These are phyloP conservation scores for Pantherophis alleghaniensis DNA, from an alignment of 2,797 vertebrate species.

Conservation along the genomic window DNA sequence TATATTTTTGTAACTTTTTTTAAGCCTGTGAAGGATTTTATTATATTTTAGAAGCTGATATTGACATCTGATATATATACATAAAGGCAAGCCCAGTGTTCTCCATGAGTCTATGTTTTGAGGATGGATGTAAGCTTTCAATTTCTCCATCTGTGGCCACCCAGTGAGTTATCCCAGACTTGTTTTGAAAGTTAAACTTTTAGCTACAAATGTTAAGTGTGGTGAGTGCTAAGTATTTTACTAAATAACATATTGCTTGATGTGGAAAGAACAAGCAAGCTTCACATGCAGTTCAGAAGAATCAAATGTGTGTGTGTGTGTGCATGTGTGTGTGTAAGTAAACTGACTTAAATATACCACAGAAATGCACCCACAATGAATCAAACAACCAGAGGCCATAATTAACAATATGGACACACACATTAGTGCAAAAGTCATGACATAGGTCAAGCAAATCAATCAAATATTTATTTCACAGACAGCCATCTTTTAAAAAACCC, in stretches of 20 bases:
- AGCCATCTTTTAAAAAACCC: neutral
- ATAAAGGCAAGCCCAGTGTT: slow-evolving; percentile 8
- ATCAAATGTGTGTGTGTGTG: neutral
- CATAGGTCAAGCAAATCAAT: neutral
- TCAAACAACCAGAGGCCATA: neutral
- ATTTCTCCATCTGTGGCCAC: neutral
- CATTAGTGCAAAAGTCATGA: neutral
- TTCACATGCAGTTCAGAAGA: neutral
- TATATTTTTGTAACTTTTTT: slow-evolving; percentile 2
- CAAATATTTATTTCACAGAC: neutral
- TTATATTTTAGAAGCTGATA: neutral
- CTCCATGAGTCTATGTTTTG: neutral
- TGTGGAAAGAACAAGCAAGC: slow-evolving; percentile 37
- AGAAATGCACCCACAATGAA: neutral
- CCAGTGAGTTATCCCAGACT: slow-evolving; percentile 20
- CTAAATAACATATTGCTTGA: slow-evolving; percentile 16
- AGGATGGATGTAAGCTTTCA: neutral
- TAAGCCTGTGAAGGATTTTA: slow-evolving; percentile 1
- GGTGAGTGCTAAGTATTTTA: slow-evolving; percentile 39
- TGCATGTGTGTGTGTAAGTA: neutral
- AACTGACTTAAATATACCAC: neutral
- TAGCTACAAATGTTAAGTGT: slow-evolving; percentile 27
- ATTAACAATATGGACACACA: neutral
- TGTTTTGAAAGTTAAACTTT: slow-evolving; percentile 27
- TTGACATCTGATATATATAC: slow-evolving; percentile 8